These are phyloP conservation scores for Megaustenia siamemsis DNA, from an alignment of 2,888 invertebrate species.

Conservation along the genomic window DNA sequence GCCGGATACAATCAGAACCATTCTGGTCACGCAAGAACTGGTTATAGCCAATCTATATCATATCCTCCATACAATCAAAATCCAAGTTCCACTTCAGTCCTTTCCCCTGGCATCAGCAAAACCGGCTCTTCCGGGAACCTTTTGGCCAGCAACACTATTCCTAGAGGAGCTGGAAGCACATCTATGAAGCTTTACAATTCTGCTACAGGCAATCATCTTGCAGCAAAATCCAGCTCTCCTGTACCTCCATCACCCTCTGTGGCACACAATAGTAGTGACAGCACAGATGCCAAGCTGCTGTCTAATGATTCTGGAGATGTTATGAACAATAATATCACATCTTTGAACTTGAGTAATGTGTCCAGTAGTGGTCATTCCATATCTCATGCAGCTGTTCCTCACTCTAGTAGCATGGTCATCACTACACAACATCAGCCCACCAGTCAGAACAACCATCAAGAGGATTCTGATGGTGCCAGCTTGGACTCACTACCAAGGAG, in stretches of 20 bases:
- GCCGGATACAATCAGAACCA: background rate
- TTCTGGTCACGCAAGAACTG: slow-evolving; percentile 8
- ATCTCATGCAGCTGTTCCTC: slow-evolving; percentile 2
- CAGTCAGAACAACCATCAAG: slow-evolving; percentile 12
- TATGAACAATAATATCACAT: slow-evolving; percentile 27
- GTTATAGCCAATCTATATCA: slow-evolving; percentile 34
- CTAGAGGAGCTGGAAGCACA: slow-evolving; percentile 24
- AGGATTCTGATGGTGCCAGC: slow-evolving; percentile 44
- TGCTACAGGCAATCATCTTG: slow-evolving; percentile 30
- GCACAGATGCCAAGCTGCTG: background rate
- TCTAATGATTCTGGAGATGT: slow-evolving; percentile 33
- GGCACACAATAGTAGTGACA: background rate
- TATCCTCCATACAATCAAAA: slow-evolving; percentile 40
- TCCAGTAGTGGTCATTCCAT: background rate
- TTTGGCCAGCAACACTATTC: slow-evolving; percentile 27
- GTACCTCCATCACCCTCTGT: background rate
- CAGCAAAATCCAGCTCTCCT: background rate
- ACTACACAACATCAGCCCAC: background rate
- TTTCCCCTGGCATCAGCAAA: slow-evolving; percentile 29
- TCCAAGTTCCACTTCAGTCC: background rate
- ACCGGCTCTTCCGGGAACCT: slow-evolving; percentile 23
- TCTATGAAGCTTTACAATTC: slow-evolving; percentile 29
- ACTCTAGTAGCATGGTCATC: slow-evolving; percentile 13
- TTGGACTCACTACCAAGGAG: slow-evolving; percentile 35
- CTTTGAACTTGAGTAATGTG: background rate